Evolutionary conservation across 2,888 invertebrate genomes (phyloP).

Genomic region (Aphrophora alni): DNA sequence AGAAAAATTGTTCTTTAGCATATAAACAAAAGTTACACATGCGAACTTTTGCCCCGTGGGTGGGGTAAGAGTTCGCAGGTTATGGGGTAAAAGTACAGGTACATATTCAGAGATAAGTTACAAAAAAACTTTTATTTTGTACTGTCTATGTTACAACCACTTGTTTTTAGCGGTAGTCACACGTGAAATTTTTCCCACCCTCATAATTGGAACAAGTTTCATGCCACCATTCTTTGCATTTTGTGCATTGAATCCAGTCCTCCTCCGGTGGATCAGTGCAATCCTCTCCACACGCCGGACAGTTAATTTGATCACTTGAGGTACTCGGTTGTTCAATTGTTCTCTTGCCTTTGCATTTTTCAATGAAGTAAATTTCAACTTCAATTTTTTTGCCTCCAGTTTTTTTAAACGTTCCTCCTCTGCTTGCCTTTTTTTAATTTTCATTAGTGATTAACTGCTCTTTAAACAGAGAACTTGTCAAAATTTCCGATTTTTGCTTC

Average conservation of each 20-base stretch:
- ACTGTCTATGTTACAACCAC: too few relatives aligned
- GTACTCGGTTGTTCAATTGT: background rate
- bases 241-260: constrained; percentile 24
- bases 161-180: constrained; percentile 16
- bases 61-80: too few relatives aligned
- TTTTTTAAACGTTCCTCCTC: too few relatives aligned
- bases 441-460: too few relatives aligned
- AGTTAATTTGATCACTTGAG: background rate
- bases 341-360: background rate
- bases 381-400: too few relatives aligned
- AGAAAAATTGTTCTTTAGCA: too few relatives aligned
- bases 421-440: background rate
- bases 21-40: too few relatives aligned
- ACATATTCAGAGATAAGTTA: too few relatives aligned
- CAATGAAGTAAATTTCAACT: background rate
- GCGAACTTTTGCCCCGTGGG: too few relatives aligned
- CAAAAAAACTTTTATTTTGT: too few relatives aligned
- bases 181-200: background rate
- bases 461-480: too few relatives aligned
- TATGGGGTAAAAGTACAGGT: too few relatives aligned
- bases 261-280: constrained; percentile 15
- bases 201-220: constrained; percentile 11
- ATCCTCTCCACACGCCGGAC: constrained; percentile 22
- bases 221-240: constrained; percentile 23
- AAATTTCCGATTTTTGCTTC: constrained; percentile 20